Evolutionary conservation across 2,888 invertebrate species (phyloP).

Genomic region (Thereva unica): DNA sequence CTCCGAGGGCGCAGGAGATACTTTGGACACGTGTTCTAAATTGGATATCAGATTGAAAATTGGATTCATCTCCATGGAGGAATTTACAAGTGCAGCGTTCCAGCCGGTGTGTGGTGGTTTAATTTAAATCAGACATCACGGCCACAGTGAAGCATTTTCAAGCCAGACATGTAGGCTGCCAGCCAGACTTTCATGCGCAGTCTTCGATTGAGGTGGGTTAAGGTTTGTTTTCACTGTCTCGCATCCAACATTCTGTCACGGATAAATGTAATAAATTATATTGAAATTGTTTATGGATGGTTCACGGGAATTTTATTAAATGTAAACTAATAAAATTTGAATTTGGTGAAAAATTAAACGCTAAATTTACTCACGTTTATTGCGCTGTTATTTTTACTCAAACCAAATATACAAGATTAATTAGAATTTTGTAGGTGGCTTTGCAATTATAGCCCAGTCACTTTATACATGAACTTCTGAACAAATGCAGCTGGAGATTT

Average conservation of each 20-base stretch:
- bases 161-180: conserved; percentile 26
- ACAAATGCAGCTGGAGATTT: no score
- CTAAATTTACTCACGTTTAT: no score
- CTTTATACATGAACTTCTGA: no score
- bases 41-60: conserved; percentile 32
- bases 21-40: conserved; percentile 31
- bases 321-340: no score
- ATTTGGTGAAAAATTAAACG: no score
- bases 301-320: no score
- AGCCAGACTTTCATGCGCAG: conserved; percentile 17
- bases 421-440: no score
- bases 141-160: conserved; percentile 28
- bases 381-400: no score
- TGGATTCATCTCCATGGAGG: conserved; percentile 6
- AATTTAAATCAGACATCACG: conserved; percentile 35
- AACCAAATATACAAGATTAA: no score
- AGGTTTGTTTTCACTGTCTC: conserved; percentile 33
- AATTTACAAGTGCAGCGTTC: conserved; percentile 31
- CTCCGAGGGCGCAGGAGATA: conserved; percentile 29
- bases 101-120: conserved; percentile 23
- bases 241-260: conserved; percentile 1
- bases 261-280: conserved; percentile 5
- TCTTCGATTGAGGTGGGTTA: conserved; percentile 30
- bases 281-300: no score
- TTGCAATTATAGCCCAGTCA: no score